Evolutionary conservation across 1,140 invertebrate species (phyloP), one percentile per base, ranked within the genome.

Genomic region (Lasaia peninsularis): DNA sequence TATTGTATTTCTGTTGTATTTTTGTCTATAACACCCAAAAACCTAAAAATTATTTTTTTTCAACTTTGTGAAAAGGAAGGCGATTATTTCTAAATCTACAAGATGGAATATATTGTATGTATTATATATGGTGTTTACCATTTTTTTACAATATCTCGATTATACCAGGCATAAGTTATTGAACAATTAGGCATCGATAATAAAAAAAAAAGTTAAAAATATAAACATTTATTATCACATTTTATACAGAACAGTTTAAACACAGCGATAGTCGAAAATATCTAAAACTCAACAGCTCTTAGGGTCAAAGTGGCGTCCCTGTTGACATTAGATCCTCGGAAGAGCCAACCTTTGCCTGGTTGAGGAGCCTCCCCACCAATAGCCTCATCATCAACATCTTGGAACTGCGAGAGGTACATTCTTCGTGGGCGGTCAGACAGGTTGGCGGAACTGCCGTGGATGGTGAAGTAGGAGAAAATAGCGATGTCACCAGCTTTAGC

Each of bases 371-470:
- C 67, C 0, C 51, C 71, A 9, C 75, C 76, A 8, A 76, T 56
- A 0, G 92, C 90, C 32, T 88, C 83, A 60, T 93, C 92, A 31
- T 92, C 90, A 0, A 91, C 92, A 2, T 86, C 80, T 54, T 81
- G 79, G 10, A 92, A 67, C 80, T 93, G 92, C 2, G 91, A 72
- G 1, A 93, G 82, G 60, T 92, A 90, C 92, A 93, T 93, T 0
- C 92, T 74, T 2, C 92, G 80, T 0, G 83, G 70, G 14, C 80
- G 68, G 2, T 64, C 70, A 1, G 91, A 92, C 2, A 75, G 61
- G 72, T 93, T 93, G 10, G 90, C 62, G 12, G 92, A 92, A 33
- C 92, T 92, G 8, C 92, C 92, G 71, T 93, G 92, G 11, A 93
- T 68, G 12, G 92, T 69, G 2, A 93, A 77, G 68, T 93, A 93